Percentiles rank a stretch among this genome's conserved stretches.
Conservation (phyloP, 2,797 vertebrate species). For the Eupleurogrammus muticus region DNA sequence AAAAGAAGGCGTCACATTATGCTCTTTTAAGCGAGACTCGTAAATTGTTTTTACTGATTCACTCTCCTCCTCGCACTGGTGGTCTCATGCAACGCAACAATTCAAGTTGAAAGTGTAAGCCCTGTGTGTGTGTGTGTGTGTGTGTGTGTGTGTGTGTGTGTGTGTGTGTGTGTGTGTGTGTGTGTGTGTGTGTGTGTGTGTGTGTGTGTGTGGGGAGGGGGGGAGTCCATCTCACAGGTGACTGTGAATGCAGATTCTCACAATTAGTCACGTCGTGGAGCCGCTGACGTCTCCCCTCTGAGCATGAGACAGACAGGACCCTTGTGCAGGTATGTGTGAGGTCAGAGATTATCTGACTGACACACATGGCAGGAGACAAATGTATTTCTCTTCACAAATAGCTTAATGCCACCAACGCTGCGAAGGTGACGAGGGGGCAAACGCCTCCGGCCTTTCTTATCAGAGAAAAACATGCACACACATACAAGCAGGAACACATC, state of each 20-base stretch:
- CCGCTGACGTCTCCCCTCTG: constrained; percentile 30
- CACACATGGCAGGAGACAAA: constrained; percentile 62
- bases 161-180: too few species aligned
- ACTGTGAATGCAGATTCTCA: constrained; percentile 29
- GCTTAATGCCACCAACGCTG: constrained; percentile 60
- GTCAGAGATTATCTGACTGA: constrained; percentile 61
- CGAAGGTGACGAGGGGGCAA: constrained; percentile 56
- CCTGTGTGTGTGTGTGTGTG: constrained; percentile 3
- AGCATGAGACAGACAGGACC: constrained; percentile 42
- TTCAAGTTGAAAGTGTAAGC: constrained; percentile 24
- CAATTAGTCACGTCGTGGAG: constrained; percentile 45
- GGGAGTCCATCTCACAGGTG: constrained; percentile 21
- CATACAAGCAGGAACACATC: constrained; percentile 27
- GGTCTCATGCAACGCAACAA: constrained; percentile 23
- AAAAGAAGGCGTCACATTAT: constrained; percentile 15
- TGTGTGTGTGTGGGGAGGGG: background rate
- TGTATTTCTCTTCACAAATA: constrained; percentile 63
- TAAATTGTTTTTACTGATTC: constrained; percentile 27
- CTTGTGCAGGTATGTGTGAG: constrained; percentile 55
- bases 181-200: too few species aligned
- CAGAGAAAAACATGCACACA: constrained; percentile 34
- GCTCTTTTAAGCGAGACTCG: background rate
- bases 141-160: too few species aligned
- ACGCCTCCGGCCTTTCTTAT: constrained; percentile 63
- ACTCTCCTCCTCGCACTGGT: constrained; percentile 24